These are phyloP conservation scores for Dendrocincla tyrannina DNA, from an alignment of 2,797 vertebrate species.

Conservation along the genomic window DNA sequence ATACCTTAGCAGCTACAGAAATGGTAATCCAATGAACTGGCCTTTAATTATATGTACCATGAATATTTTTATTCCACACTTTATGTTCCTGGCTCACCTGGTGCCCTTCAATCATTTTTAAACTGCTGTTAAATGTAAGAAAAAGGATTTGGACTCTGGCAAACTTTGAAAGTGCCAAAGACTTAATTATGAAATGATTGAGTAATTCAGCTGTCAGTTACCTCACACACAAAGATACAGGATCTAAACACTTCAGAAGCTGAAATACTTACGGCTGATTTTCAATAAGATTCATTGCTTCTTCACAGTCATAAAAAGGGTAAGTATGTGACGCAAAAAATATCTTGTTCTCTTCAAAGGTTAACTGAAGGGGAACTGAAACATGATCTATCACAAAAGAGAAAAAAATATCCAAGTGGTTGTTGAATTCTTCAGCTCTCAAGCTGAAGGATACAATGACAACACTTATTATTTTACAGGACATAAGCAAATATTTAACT, in stretches of 20 bases:
- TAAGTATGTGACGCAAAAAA: constrained; percentile 86
- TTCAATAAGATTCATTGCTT: constrained; percentile 86
- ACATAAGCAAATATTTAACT: constrained; percentile 9
- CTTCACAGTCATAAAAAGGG: constrained; percentile 92
- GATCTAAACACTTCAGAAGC: neutral
- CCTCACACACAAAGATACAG: neutral
- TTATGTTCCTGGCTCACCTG: neutral
- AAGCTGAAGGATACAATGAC: neutral
- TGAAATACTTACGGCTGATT: constrained; percentile 90
- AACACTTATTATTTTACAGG: constrained; percentile 1
- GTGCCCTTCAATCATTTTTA: neutral
- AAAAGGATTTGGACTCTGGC: neutral
- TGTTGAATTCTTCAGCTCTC: constrained; percentile 41
- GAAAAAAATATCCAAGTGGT: neutral
- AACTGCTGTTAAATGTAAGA: neutral
- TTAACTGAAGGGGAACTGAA: constrained; percentile 80
- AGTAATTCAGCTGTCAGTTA: neutral
- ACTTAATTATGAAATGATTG: neutral
- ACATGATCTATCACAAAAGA: constrained; percentile 84
- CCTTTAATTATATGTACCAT: neutral
- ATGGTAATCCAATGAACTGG: neutral
- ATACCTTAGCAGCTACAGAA: neutral
- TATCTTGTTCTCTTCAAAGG: constrained; percentile 76
- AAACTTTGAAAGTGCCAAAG: neutral
- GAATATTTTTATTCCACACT: neutral